phyloP scores from a whole-genome alignment of 1,140 invertebrate genomes.

The Drosophila bifasciata region DNA sequence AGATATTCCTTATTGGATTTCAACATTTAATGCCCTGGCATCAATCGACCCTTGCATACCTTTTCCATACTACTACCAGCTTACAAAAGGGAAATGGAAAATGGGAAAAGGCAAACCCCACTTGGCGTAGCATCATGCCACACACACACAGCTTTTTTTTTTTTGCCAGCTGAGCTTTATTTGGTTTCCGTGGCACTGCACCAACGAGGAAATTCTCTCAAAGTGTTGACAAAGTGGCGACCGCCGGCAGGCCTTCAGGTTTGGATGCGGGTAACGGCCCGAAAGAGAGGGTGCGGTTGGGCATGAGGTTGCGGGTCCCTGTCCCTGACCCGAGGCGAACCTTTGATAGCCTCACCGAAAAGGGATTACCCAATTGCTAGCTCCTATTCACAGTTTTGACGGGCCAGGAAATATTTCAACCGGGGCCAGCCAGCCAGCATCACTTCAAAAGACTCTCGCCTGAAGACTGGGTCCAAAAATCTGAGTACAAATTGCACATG shows the following conservation, averaged over 20 bases:
- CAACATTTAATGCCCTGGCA: background rate
- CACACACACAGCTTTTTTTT: constrained; percentile 24
- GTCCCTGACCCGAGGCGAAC: constrained; percentile 42
- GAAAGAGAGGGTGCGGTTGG: background rate
- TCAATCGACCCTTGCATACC: constrained; percentile 35
- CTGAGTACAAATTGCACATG: constrained; percentile 41
- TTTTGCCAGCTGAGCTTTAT: constrained; percentile 40
- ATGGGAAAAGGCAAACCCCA: constrained; percentile 25
- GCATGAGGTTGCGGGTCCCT: background rate
- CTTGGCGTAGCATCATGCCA: constrained; percentile 29
- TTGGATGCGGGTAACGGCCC: constrained; percentile 5
- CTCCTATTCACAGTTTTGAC: background rate
- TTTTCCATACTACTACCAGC: constrained; percentile 13
- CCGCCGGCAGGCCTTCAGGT: constrained; percentile 12
- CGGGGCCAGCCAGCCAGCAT: constrained; percentile 1
- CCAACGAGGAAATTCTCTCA: constrained; percentile 40
- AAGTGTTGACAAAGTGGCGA: constrained; percentile 74
- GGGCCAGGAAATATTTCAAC: constrained; percentile 29
- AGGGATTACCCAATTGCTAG: constrained; percentile 53
- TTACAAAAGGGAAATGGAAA: constrained; percentile 21
- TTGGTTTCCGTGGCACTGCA: constrained; percentile 55
- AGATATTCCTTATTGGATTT: too few relatives aligned
- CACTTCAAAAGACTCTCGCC: background rate
- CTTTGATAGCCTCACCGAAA: constrained; percentile 63
- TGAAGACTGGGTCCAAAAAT: constrained; percentile 3